Conservation (phyloP, 2,888 invertebrate genomes). For the Cheilosia scutellata region DNA sequence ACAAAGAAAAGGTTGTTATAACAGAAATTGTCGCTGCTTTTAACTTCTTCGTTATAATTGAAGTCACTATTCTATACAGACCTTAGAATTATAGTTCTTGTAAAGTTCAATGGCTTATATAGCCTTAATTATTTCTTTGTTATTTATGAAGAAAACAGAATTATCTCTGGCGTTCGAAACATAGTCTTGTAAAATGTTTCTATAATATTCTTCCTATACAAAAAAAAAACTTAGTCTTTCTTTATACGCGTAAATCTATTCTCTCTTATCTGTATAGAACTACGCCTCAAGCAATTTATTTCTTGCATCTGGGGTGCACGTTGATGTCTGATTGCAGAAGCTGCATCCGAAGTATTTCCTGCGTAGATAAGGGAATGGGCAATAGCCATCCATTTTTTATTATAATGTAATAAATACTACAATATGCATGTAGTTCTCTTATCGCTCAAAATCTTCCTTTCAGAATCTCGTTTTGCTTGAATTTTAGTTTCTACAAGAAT, state of each 20-base stretch:
- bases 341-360: constrained; percentile 18
- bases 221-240: too few species aligned
- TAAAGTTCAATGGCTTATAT: too few species aligned
- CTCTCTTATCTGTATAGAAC: constrained; percentile 1
- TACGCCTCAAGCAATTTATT: background rate
- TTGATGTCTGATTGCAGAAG: background rate
- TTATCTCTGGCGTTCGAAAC: too few species aligned
- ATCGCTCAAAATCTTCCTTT: constrained; percentile 15
- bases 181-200: background rate
- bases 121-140: too few species aligned
- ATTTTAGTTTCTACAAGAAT: background rate
- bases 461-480: background rate
- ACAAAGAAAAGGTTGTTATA: too few species aligned
- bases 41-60: too few species aligned
- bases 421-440: background rate
- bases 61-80: too few species aligned
- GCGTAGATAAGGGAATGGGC: constrained; percentile 14
- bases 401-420: background rate
- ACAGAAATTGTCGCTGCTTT: too few species aligned
- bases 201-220: background rate
- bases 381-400: background rate
- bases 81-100: too few species aligned
- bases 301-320: background rate
- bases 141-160: too few species aligned
- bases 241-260: background rate